These are phyloP conservation scores for Drosophila quadrilineata DNA, from an alignment of 1,140 invertebrate genomes.

Conservation along the genomic window DNA sequence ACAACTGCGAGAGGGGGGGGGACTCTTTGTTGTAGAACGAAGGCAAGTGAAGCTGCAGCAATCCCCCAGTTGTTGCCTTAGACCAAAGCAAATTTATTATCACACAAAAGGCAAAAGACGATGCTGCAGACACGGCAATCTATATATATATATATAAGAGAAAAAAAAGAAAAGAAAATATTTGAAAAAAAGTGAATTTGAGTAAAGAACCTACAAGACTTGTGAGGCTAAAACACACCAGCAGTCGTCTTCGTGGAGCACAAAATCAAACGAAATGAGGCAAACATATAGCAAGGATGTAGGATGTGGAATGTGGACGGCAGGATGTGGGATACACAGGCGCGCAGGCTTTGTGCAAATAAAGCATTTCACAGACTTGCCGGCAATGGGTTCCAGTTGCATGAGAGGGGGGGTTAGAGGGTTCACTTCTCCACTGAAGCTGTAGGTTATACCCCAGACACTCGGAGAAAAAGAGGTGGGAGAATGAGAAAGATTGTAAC, in stretches of 20 bases:
- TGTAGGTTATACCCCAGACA: no score
- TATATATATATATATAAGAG: no score
- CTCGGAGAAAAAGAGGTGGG: no score
- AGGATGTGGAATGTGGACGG: neutral
- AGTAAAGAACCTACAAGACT: no score
- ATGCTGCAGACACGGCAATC: constrained; percentile 53
- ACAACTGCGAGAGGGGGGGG: neutral
- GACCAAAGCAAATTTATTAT: constrained; percentile 79
- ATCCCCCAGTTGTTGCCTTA: constrained; percentile 65
- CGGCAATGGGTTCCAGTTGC: no score
- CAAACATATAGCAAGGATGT: constrained; percentile 29
- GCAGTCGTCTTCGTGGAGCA: constrained; percentile 36
- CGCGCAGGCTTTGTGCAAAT: constrained; percentile 61
- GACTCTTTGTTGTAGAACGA: constrained; percentile 18
- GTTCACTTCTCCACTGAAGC: no score
- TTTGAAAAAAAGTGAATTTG: no score
- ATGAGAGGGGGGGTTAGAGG: no score
- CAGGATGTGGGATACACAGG: constrained; percentile 54
- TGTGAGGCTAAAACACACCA: constrained; percentile 26
- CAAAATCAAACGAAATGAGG: constrained; percentile 78
- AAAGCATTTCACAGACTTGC: constrained; percentile 55
- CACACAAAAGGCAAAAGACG: constrained; percentile 66
- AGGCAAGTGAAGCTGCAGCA: constrained; percentile 44
- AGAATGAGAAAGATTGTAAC: constrained; percentile 58
- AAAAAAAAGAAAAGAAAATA: neutral